phyloP scores from a whole-genome alignment of 64 coral and sea anemone species.

The Actinia tenebrosa region DNA sequence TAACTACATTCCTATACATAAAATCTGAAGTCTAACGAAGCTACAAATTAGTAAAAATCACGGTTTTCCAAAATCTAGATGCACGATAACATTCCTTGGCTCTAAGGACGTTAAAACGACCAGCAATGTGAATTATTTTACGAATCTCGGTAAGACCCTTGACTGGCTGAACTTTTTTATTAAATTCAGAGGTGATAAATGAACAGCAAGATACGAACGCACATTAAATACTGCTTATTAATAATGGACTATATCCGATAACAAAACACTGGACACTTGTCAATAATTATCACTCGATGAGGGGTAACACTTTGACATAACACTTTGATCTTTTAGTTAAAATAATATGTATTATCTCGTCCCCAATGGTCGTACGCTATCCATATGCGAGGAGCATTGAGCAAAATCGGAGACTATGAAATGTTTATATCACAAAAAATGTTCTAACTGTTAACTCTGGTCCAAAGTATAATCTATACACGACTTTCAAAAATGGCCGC shows the following conservation, averaged over 20 bases:
- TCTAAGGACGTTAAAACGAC: neutral
- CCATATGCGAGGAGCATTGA: too few species aligned
- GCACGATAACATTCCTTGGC: neutral
- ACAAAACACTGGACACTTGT: neutral
- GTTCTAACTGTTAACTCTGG: too few species aligned
- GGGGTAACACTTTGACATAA: neutral
- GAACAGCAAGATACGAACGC: neutral
- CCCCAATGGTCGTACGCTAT: neutral
- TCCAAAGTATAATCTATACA: too few species aligned
- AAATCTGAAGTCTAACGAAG: neutral
- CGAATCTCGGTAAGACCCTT: neutral
- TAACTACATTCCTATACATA: neutral
- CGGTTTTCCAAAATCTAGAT: neutral
- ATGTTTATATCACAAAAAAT: too few species aligned
- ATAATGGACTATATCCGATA: neutral
- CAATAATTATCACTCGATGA: neutral
- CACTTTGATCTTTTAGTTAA: neutral
- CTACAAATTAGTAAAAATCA: neutral
- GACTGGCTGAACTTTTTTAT: neutral
- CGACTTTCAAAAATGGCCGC: too few species aligned
- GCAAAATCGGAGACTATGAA: too few species aligned
- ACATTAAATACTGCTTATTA: neutral
- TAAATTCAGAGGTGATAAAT: slow-evolving; percentile 4
- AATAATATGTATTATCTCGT: neutral
- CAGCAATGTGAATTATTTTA: neutral